Evolutionary conservation across 2,797 vertebrate species (phyloP), one percentile per base, ranked within the genome.

Genomic region (Hylomyscus alleni): DNA sequence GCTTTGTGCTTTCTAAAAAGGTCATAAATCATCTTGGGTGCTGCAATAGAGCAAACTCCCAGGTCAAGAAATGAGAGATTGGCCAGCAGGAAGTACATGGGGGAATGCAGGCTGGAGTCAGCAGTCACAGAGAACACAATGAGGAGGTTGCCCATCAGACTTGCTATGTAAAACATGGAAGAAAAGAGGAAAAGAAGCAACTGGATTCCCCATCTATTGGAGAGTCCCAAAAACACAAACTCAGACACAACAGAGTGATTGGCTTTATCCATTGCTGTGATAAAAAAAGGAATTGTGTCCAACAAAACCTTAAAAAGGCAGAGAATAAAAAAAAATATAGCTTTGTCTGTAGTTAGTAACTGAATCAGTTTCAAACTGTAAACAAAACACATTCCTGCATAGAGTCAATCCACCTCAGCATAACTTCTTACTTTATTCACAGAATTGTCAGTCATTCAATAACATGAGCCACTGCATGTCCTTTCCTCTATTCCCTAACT

Each of bases 51-150:
- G 22, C 97, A 98, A 89, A 90, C 92, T 65, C 97, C 97, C 11
- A 98, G 72, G 40, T 98, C 97, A 76, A 98, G 90, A 65, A 98
- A 97, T 31, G 98, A 97, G 20, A 98, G 92, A 17, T 98, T 98
- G 50, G 96, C 97, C 72, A 98, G 72, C 76, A 98, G 92, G 80
- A 98, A 97, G 52, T 98, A 98, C 98, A 98, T 97, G 54, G 98
- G 97, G 6, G 97, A 96, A 52, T 98, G 97, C 22, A 96, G 82
- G 0, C 52, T 60, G 69, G 80, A 56, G 31, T 98, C 94, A 44
- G 31, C 67, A 2, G 90, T 91, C 65, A 96, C 95, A 29, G 94
- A 91, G 47, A 96, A 81, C 84, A 98, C 93, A 72, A 94, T 89
- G 9, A 96, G 82, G 54, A 95, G 87, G 72, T 98, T 98, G 54